Conservation (phyloP, 2,797 vertebrate genomes). For the Anguilla pacifica region DNA sequence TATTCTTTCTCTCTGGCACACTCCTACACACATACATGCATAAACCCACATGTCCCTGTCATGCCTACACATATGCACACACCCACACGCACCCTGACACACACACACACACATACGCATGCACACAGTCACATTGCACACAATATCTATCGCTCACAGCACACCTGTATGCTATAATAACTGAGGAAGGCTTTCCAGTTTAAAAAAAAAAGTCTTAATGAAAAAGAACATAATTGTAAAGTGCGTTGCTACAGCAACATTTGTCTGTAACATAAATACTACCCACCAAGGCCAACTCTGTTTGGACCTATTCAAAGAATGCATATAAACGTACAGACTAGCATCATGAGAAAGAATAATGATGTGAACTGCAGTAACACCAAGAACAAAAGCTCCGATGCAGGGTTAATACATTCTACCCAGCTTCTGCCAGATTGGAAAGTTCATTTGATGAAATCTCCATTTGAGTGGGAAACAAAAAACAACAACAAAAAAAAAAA, state of each 20-base stretch:
- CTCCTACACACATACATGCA: not conserved
- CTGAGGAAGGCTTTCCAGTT: too few species aligned
- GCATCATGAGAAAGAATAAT: not conserved
- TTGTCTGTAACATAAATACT: not conserved
- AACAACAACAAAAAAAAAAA: not conserved
- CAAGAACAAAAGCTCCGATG: not conserved
- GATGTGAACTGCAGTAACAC: not conserved
- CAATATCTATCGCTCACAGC: not conserved
- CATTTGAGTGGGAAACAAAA: not conserved
- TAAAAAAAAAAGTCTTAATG: too few species aligned
- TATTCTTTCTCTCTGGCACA: not conserved
- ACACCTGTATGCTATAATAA: not conserved
- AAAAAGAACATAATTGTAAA: not conserved
- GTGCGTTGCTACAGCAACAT: not conserved
- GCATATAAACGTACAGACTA: not conserved
- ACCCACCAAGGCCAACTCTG: not conserved
- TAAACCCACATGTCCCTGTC: not conserved
- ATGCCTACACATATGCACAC: too few species aligned
- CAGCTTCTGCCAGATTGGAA: not conserved
- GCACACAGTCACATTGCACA: not conserved
- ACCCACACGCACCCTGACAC: not conserved
- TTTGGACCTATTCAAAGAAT: not conserved
- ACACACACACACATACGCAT: not conserved
- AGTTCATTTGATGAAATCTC: not conserved
- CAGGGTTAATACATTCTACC: not conserved